Evolutionary conservation across 1,140 invertebrate genomes (phyloP), one percentile per base, ranked within the genome.

Genomic region (Zaprionus ornatus): DNA sequence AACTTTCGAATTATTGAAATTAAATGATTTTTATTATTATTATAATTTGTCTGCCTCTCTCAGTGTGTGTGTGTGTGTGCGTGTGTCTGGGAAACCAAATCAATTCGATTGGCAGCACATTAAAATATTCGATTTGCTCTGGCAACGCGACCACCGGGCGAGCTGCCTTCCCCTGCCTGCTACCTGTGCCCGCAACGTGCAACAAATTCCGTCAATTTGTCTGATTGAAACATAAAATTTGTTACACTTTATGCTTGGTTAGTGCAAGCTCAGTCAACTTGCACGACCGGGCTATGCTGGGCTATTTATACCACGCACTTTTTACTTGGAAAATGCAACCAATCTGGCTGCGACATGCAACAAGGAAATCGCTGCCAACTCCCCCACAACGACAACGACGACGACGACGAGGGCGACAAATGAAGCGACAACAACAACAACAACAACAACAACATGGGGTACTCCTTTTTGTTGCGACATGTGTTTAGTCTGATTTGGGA

Each of bases 1-100:
- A 82, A 83, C 84, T 88, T 88, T 88, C 84, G 80, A 88, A 88
- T 75, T 88, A 88, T 88, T 87, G 80, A 87, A 87, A 88, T 83
- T 79, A 88, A 88, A 87, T 87, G 83, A 77, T 62, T 86, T 77
- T 71, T 85, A 85, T 85, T 85, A 79, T 78, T 82, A 75, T 81
- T 82, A 74, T 74, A 79, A 75, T 75, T 25, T 29, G 50, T 55
- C 21, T 37, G 35, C 23, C 3, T 13, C 13, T 48, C 29, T 66
- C 10, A 0, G 25, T 25, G 25, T 25, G 0, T 45, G 56, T 62
- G 17, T 68, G 71, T 37, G 55, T 35, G 54, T 48, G 57, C 63
- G 68, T 65, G 45, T 73, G 69, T 63, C 29, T 77, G 74, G 61
- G 68, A 74, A 74, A 64, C 35, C 68, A 57, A 88, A 90, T 88